Conservation (phyloP, 2,113 vertebrate genomes). For the Megaceryle maxima region DNA sequence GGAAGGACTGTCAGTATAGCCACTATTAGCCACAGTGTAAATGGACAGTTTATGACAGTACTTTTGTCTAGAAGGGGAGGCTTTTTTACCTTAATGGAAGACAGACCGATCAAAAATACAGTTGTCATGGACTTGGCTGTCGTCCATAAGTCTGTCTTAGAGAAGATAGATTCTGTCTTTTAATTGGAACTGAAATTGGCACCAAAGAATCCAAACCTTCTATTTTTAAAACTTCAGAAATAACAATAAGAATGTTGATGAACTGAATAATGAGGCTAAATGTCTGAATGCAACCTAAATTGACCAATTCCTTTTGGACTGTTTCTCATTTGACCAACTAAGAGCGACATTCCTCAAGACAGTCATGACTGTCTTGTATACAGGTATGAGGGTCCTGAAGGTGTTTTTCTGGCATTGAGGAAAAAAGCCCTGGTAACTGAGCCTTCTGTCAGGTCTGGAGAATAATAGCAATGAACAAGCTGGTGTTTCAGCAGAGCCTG, state of each 20-base stretch:
- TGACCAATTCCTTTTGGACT: not conserved
- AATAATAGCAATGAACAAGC: not conserved
- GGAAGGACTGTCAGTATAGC: not conserved
- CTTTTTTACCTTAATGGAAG: not conserved
- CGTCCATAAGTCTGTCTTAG: not conserved
- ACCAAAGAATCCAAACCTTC: not conserved
- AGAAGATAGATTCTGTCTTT: not conserved
- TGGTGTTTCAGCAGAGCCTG: not conserved
- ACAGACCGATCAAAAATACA: not conserved
- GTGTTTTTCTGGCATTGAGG: not conserved
- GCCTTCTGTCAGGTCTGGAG: not conserved
- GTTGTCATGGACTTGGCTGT: not conserved
- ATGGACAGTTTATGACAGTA: not conserved
- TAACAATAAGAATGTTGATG: not conserved
- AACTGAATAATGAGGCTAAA: not conserved
- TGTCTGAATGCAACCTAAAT: not conserved
- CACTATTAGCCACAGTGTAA: not conserved
- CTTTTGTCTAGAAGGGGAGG: not conserved
- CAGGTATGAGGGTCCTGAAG: not conserved
- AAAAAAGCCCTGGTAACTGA: not conserved
- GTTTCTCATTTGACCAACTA: not conserved
- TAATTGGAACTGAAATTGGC: not conserved
- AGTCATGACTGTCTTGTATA: not conserved
- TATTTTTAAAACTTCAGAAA: not conserved
- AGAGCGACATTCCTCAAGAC: not conserved